Percentiles rank a stretch among this genome's conserved stretches.
Conservation (phyloP, 2,113 vertebrate genomes). For the Taxidea taxus region DNA sequence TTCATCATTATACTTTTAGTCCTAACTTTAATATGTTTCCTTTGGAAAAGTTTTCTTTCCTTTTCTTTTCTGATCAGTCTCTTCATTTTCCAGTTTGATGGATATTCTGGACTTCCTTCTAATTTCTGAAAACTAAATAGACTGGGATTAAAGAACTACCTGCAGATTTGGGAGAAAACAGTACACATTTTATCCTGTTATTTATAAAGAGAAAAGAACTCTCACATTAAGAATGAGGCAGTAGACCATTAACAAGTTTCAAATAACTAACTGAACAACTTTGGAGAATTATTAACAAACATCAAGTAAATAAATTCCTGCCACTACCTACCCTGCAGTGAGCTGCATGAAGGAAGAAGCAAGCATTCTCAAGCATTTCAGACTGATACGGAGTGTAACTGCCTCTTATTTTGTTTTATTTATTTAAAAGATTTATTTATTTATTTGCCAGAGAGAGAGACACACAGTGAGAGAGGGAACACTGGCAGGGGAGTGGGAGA, state of each 20-base stretch:
- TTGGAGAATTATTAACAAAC: not conserved
- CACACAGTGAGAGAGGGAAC: too few relatives aligned
- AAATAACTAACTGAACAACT: not conserved
- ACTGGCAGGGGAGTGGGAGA: too few relatives aligned
- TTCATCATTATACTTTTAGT: not conserved
- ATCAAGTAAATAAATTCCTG: not conserved
- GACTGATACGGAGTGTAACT: not conserved
- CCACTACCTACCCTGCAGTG: not conserved
- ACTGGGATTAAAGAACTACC: not conserved
- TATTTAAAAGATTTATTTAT: too few relatives aligned
- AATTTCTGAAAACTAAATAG: not conserved
- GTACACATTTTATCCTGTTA: not conserved
- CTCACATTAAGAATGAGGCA: not conserved
- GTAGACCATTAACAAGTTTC: not conserved
- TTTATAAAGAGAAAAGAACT: not conserved
- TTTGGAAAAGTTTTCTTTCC: not conserved
- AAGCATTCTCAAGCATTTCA: not conserved
- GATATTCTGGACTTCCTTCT: not conserved
- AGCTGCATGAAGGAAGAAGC: not conserved
- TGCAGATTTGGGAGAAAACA: not conserved
- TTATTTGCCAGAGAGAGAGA: too few relatives aligned
- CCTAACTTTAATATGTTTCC: not conserved
- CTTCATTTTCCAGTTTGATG: not conserved
- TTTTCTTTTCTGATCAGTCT: not conserved
- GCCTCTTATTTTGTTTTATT: not conserved